Conservation (phyloP, 2,113 vertebrate genomes). For the Upupa epops region DNA sequence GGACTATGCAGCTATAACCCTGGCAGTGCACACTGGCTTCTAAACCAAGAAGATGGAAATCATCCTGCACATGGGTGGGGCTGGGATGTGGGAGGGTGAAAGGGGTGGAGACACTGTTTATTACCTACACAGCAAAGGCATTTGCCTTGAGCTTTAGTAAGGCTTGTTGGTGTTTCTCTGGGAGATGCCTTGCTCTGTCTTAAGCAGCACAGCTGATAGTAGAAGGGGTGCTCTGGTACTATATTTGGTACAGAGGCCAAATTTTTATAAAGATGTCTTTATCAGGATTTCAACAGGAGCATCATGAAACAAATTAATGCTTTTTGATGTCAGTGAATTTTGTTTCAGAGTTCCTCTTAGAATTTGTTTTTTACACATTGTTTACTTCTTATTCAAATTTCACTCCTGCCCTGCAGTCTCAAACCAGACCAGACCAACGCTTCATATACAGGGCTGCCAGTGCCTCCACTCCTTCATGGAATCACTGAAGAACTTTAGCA, state of each 20-base stretch:
- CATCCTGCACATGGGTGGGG: neutral
- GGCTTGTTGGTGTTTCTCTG: neutral
- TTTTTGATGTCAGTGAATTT: neutral
- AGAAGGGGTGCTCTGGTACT: neutral
- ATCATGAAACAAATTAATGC: neutral
- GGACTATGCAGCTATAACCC: neutral
- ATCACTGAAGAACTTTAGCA: neutral
- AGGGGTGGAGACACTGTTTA: neutral
- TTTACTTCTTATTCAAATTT: neutral
- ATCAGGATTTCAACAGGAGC: neutral
- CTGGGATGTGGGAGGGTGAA: constrained; percentile 6
- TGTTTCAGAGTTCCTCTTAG: neutral
- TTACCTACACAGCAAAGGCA: neutral
- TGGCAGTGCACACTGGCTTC: neutral
- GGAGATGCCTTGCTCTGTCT: neutral
- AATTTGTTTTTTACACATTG: neutral
- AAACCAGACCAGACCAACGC: neutral
- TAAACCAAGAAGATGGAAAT: neutral
- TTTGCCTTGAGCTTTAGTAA: neutral
- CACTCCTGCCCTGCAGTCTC: neutral
- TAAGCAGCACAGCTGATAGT: neutral
- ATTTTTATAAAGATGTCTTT: neutral
- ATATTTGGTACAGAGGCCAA: rapidly evolving
- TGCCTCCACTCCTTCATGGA: neutral
- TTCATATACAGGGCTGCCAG: neutral